These are phyloP conservation scores for Choloepus hoffmanni DNA, from an alignment of 2,113 vertebrate species.

Conservation along the genomic window DNA sequence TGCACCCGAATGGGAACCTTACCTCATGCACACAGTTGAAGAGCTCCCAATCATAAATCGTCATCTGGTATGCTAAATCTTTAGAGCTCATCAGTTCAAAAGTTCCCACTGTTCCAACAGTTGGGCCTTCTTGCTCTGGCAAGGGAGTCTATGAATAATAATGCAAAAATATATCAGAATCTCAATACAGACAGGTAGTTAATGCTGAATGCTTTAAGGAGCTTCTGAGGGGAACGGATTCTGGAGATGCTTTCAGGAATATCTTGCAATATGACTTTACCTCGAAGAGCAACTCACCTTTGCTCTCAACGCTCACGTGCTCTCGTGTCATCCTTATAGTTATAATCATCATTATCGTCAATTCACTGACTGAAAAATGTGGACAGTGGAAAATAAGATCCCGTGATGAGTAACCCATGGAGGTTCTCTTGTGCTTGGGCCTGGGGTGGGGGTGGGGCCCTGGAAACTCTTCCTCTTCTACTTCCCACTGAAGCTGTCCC, in stretches of 20 bases:
- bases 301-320: constrained; percentile 39
- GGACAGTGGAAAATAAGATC: background rate
- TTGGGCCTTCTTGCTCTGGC: constrained; percentile 96
- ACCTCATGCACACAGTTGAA: constrained; percentile 99
- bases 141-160: constrained; percentile 90
- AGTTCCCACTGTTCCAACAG: constrained; percentile 91
- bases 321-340: background rate
- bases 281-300: background rate
- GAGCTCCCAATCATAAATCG: constrained; percentile 98
- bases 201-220: background rate
- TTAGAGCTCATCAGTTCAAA: constrained; percentile 99
- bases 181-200: background rate
- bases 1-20: constrained; percentile 36
- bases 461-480: background rate
- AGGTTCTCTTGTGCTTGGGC: background rate
- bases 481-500: background rate
- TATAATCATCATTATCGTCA: background rate
- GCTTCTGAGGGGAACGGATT: background rate
- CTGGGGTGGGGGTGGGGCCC: background rate
- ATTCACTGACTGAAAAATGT: background rate
- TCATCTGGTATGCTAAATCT: constrained; percentile 97
- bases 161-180: constrained; percentile 65
- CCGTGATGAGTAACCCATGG: background rate
- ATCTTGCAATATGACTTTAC: constrained; percentile 67
- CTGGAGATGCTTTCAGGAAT: constrained; percentile 19